Evolutionary conservation across 2,113 vertebrate species (phyloP).

Genomic region (Spea multiplicata): DNA sequence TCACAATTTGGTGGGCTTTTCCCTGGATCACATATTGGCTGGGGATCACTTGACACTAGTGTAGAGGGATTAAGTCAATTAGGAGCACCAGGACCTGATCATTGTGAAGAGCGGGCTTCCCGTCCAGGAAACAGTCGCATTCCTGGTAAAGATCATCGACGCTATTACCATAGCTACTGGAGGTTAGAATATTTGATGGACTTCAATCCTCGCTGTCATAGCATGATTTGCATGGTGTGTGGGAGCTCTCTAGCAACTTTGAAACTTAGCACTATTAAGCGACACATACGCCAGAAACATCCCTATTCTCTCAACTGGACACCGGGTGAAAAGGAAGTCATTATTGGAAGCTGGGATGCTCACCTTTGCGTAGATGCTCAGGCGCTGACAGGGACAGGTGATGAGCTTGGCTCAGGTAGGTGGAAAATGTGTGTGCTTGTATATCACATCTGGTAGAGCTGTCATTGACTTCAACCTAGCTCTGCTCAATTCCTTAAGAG

Average conservation of each 20-base stretch:
- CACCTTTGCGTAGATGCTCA: slow-evolving; percentile 71
- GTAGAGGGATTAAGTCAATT: slow-evolving; percentile 56
- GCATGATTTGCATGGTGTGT: slow-evolving; percentile 95
- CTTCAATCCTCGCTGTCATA: slow-evolving; percentile 80
- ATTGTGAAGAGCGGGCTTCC: slow-evolving; percentile 73
- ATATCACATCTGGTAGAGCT: too few species aligned
- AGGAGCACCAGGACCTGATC: slow-evolving; percentile 60
- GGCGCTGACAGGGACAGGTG: slow-evolving; percentile 50
- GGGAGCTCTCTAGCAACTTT: slow-evolving; percentile 87
- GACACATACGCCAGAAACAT: slow-evolving; percentile 88
- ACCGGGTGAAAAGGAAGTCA: slow-evolving; percentile 80
- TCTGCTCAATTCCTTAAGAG: too few species aligned
- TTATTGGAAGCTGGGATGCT: slow-evolving; percentile 87
- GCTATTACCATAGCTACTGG: slow-evolving; percentile 95
- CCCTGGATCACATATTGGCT: slow-evolving; percentile 54
- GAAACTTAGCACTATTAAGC: slow-evolving; percentile 92
- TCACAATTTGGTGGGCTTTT: slow-evolving; percentile 15
- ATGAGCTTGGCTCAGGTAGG: slow-evolving; percentile 54
- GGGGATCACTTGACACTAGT: slow-evolving; percentile 66
- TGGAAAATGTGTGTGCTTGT: background rate
- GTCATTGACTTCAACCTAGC: too few species aligned
- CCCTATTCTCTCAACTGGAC: slow-evolving; percentile 88
- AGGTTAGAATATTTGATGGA: slow-evolving; percentile 91
- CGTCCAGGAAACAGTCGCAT: slow-evolving; percentile 81
- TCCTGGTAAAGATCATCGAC: slow-evolving; percentile 82